phyloP scores from a whole-genome alignment of 2,113 vertebrate species.

The Otis tarda region DNA sequence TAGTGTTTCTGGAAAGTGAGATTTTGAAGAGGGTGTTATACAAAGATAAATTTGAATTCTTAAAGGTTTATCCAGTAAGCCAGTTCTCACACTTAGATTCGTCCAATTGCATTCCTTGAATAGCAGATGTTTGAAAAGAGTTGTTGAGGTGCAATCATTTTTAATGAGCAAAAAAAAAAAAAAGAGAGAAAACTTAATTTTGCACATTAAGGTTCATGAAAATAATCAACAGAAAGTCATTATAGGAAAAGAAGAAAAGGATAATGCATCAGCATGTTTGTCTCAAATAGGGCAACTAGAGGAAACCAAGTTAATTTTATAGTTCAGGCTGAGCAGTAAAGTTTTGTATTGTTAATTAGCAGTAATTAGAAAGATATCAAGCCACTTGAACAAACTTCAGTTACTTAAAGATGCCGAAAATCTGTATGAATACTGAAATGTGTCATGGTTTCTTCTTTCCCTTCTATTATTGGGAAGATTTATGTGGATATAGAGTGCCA shows the following conservation, averaged over 20 bases:
- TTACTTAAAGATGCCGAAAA: background rate
- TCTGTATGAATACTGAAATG: background rate
- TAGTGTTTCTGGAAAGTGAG: background rate
- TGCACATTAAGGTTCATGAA: background rate
- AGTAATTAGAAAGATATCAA: background rate
- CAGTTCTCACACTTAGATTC: background rate
- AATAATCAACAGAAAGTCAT: background rate
- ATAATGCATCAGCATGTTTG: background rate
- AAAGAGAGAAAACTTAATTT: background rate
- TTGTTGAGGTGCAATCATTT: background rate
- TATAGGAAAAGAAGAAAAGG: background rate
- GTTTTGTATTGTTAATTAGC: background rate
- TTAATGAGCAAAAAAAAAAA: background rate
- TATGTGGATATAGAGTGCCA: background rate
- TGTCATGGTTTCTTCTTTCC: background rate
- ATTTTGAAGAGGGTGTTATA: background rate
- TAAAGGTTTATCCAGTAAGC: background rate
- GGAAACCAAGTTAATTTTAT: background rate
- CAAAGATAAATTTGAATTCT: background rate
- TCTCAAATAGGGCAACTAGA: background rate
- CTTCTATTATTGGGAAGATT: background rate
- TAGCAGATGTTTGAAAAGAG: background rate
- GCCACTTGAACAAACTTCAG: background rate
- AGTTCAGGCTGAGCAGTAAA: background rate
- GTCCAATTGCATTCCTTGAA: background rate